These are phyloP conservation scores for Henicopernis longicauda DNA, from an alignment of 2,113 vertebrate species.

Conservation along the genomic window DNA sequence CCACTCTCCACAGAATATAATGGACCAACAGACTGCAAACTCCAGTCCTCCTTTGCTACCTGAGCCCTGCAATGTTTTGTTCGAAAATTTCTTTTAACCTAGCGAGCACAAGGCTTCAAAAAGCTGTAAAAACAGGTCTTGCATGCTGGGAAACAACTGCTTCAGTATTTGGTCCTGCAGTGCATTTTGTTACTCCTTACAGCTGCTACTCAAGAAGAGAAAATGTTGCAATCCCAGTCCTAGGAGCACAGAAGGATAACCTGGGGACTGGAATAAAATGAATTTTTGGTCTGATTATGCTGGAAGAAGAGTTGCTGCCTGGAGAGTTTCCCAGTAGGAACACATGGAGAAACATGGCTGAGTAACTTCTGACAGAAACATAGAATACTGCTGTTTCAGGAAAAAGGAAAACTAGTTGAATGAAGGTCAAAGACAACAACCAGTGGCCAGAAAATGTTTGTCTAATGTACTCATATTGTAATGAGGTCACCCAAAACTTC, in stretches of 20 bases:
- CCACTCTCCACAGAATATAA: neutral
- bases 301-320: neutral
- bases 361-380: neutral
- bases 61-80: neutral
- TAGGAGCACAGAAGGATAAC: neutral
- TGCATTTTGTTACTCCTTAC: neutral
- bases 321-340: constrained; percentile 7
- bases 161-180: neutral
- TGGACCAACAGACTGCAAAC: neutral
- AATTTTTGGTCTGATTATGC: neutral
- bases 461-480: neutral
- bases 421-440: neutral
- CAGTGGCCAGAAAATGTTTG: neutral
- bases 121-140: neutral
- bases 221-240: neutral
- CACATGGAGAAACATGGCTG: neutral
- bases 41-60: neutral
- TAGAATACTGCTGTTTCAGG: neutral
- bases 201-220: neutral
- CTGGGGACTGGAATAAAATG: neutral
- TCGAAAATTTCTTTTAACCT: neutral
- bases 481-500: neutral
- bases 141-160: neutral
- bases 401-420: neutral
- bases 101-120: neutral